phyloP scores from a whole-genome alignment of 1,140 invertebrate genomes.

The Calliopsis andreniformis region DNA sequence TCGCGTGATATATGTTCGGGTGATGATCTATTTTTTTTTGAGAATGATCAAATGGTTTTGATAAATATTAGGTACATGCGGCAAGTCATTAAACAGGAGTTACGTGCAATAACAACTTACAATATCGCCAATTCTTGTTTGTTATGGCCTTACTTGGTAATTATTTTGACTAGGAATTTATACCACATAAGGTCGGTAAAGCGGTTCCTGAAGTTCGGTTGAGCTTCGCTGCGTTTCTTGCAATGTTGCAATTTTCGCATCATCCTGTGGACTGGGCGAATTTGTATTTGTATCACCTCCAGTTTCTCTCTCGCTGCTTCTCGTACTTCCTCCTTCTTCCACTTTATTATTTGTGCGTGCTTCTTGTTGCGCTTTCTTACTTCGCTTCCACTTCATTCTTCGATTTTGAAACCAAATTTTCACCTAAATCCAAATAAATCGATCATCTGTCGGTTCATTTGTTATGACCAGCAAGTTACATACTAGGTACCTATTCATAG shows the following conservation, averaged over 20 bases:
- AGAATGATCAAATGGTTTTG: background rate
- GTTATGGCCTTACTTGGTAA: background rate
- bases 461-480: background rate
- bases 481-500: too few species aligned
- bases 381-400: slow-evolving; percentile 97
- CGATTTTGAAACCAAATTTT: slow-evolving; percentile 99
- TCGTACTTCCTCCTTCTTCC: slow-evolving; percentile 67
- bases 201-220: slow-evolving; percentile 76
- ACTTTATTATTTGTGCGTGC: slow-evolving; percentile 79
- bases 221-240: slow-evolving; percentile 72
- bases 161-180: slow-evolving; percentile 60
- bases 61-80: background rate
- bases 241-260: slow-evolving; percentile 68
- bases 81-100: background rate
- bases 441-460: background rate
- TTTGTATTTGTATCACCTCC: slow-evolving; percentile 70
- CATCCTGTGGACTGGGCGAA: slow-evolving; percentile 68
- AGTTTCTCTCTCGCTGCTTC: slow-evolving; percentile 67
- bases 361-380: slow-evolving; percentile 95
- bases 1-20: too few species aligned
- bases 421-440: slow-evolving; percentile 84
- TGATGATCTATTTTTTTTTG: too few species aligned
- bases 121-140: slow-evolving; percentile 4
- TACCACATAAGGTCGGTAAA: slow-evolving; percentile 79
- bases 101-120: background rate